Evolutionary conservation across 2,797 vertebrate species (phyloP).

Genomic region (Falco naumanni): DNA sequence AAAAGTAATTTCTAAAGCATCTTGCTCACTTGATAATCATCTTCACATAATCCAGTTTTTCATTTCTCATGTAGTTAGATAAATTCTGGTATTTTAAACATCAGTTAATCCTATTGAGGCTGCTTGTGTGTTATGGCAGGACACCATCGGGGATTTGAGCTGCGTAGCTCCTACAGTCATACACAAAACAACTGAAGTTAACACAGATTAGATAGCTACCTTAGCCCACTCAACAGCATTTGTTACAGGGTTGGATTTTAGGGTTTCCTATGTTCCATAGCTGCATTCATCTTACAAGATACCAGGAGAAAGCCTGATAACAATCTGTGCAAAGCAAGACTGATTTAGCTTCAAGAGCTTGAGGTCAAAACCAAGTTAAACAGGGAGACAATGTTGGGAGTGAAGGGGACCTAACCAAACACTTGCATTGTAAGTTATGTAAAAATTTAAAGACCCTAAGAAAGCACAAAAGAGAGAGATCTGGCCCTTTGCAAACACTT

Average conservation of each 20-base stretch:
- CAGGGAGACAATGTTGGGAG: background rate
- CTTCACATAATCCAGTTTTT: background rate
- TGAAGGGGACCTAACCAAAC: background rate
- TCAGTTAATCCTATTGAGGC: background rate
- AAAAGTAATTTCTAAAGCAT: background rate
- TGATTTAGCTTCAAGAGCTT: background rate
- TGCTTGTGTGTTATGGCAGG: background rate
- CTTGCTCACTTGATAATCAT: background rate
- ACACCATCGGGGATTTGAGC: background rate
- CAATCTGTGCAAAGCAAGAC: background rate
- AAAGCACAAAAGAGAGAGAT: background rate
- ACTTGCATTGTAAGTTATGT: background rate
- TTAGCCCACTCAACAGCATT: background rate
- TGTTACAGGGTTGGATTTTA: background rate
- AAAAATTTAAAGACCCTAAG: background rate
- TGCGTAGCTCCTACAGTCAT: background rate
- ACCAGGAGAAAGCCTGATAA: background rate
- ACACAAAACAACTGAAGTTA: background rate
- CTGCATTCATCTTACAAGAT: background rate
- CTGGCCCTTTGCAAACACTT: background rate
- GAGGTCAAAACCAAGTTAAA: background rate
- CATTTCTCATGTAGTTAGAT: background rate
- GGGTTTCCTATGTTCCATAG: background rate
- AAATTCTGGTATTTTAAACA: background rate
- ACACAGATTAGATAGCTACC: background rate